phyloP scores from a whole-genome alignment of 1,140 invertebrate species.

The Caenorhabditis latens region DNA sequence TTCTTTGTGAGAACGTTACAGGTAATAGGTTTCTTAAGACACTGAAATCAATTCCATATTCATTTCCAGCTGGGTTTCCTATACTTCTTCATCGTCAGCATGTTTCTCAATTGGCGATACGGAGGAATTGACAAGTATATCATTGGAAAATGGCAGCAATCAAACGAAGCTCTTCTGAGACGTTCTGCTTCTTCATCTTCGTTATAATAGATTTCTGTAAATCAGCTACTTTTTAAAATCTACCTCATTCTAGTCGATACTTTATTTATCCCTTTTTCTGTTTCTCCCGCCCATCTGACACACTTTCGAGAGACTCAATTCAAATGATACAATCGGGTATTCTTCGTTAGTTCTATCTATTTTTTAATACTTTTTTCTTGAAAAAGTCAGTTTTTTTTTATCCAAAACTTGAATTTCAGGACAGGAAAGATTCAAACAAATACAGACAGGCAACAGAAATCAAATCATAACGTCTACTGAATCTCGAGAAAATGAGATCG shows the following conservation, averaged over 20 bases:
- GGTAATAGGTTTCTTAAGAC: slow-evolving; percentile 59
- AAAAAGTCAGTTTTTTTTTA: neutral
- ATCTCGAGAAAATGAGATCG: too few relatives aligned
- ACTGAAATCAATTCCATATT: neutral
- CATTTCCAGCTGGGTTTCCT: slow-evolving; percentile 59
- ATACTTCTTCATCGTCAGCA: slow-evolving; percentile 62
- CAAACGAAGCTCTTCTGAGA: neutral
- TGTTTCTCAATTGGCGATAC: slow-evolving; percentile 57
- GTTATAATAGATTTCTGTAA: neutral
- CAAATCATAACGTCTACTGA: too few relatives aligned
- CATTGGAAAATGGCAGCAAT: slow-evolving; percentile 52
- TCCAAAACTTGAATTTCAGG: too few relatives aligned
- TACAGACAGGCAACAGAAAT: too few relatives aligned
- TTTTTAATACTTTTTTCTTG: neutral
- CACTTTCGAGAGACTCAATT: slow-evolving; percentile 47
- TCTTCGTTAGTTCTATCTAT: neutral
- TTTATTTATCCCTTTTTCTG: neutral
- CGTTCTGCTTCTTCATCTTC: neutral
- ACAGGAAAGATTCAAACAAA: too few relatives aligned
- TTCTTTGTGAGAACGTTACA: slow-evolving; percentile 73
- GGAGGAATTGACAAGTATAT: slow-evolving; percentile 65
- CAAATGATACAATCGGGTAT: slow-evolving; percentile 26
- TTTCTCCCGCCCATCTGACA: slow-evolving; percentile 12
- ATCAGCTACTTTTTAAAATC: neutral
- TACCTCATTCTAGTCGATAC: slow-evolving; percentile 1